A percentile compares a stretch with the other conserved stretches of the same genome.
Conservation (phyloP, 2,797 vertebrate species). For the Parauchenoglanis ngamensis region DNA sequence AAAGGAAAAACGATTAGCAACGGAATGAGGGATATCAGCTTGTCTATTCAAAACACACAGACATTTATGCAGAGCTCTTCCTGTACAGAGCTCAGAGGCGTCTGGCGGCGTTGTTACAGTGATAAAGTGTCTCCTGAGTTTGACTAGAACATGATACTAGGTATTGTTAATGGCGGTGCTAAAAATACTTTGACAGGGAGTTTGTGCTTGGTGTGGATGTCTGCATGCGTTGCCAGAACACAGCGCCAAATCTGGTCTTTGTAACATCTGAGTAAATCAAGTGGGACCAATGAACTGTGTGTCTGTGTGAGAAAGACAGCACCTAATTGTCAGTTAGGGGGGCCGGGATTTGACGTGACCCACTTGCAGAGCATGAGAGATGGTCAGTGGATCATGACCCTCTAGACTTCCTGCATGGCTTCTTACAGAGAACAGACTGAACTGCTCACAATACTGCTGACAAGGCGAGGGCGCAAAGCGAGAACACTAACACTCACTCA, state of each 20-base stretch:
- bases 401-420: slow-evolving; percentile 67
- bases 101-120: slow-evolving; percentile 40
- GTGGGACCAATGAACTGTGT: slow-evolving; percentile 43
- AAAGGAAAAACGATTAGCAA: slow-evolving; percentile 42
- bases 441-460: slow-evolving; percentile 45
- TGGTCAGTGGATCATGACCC: slow-evolving; percentile 68
- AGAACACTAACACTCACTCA: slow-evolving; percentile 14
- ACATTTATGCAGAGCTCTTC: slow-evolving; percentile 26
- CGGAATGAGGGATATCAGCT: slow-evolving; percentile 28
- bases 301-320: slow-evolving; percentile 44
- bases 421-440: slow-evolving; percentile 63
- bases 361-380: slow-evolving; percentile 71
- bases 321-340: slow-evolving; percentile 52
- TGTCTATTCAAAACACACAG: slow-evolving; percentile 47
- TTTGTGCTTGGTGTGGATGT: slow-evolving; percentile 44
- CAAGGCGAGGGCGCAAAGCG: slow-evolving; percentile 39
- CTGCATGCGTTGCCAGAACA: slow-evolving; percentile 38
- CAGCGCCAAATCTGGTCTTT: slow-evolving; percentile 36
- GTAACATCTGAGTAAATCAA: slow-evolving; percentile 19
- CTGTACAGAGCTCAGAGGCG: slow-evolving; percentile 21
- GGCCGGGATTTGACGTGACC: slow-evolving; percentile 59
- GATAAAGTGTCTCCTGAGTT: slow-evolving; percentile 49
- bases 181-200: slow-evolving; percentile 45
- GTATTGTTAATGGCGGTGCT: slow-evolving; percentile 39
- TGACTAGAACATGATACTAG: slow-evolving; percentile 25